Percentiles rank a stretch among this genome's conserved stretches.
phyloP scores from a whole-genome alignment of 2,888 invertebrate species.

The Ichneumoninae sp. region DNA sequence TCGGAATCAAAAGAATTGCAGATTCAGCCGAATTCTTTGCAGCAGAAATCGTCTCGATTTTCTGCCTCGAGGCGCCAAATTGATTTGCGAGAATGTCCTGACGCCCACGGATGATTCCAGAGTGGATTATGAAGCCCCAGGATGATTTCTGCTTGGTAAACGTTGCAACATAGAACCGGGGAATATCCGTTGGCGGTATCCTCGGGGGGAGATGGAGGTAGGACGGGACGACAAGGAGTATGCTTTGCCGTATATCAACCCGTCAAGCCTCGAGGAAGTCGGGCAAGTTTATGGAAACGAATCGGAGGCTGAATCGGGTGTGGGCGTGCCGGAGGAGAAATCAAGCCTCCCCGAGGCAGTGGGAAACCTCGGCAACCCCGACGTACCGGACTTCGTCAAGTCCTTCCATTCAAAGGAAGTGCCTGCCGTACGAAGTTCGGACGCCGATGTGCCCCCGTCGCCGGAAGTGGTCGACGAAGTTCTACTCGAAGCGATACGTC shows the following conservation, averaged over 20 bases:
- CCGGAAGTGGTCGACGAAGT: constrained; percentile 52
- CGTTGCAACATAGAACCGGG: neutral
- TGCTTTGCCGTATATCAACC: constrained; percentile 7
- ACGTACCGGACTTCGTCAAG: constrained; percentile 14
- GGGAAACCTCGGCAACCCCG: constrained; percentile 9
- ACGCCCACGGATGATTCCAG: neutral
- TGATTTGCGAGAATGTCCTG: constrained; percentile 29
- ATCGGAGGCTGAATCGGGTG: constrained; percentile 23
- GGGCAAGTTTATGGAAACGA: constrained; percentile 41
- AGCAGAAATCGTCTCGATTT: neutral
- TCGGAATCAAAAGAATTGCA: neutral
- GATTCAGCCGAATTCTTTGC: constrained; percentile 3
- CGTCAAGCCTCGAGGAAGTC: constrained; percentile 40
- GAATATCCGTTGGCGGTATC: constrained; percentile 22
- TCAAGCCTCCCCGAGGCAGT: constrained; percentile 41
- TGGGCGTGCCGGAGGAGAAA: constrained; percentile 27
- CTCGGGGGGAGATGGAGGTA: neutral
- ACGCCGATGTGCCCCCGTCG: constrained; percentile 4
- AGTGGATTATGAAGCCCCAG: neutral
- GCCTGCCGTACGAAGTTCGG: constrained; percentile 42
- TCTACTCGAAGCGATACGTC: constrained; percentile 54
- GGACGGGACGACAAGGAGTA: constrained; percentile 25
- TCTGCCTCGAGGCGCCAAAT: constrained; percentile 16
- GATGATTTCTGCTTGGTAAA: constrained; percentile 34
- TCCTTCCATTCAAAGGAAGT: constrained; percentile 49